A percentile compares a stretch with the other conserved stretches of the same genome.
Conservation (phyloP, 2,888 invertebrate species). For the Tridacna gigas region DNA sequence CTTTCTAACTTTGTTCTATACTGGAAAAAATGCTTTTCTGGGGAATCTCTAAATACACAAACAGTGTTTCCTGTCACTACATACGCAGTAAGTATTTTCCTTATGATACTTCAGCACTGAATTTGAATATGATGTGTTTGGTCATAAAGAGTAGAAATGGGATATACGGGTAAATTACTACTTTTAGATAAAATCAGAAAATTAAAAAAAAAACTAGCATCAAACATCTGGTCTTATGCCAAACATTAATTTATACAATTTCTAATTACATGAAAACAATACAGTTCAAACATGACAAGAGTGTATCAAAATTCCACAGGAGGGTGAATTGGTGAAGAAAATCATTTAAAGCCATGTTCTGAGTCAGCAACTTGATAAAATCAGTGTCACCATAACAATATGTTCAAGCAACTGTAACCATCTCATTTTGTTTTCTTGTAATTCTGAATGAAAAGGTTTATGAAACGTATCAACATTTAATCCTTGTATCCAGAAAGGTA, state of each 20-base stretch:
- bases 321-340: conserved; percentile 51
- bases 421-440: conserved; percentile 49
- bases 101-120: no score
- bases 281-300: conserved; percentile 37
- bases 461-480: conserved; percentile 47
- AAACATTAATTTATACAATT: conserved; percentile 62
- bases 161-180: conserved; percentile 30
- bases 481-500: not conserved
- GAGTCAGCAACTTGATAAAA: conserved; percentile 48
- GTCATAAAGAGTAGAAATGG: not conserved
- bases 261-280: conserved; percentile 51
- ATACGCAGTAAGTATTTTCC: no score
- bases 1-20: no score
- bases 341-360: conserved; percentile 30
- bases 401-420: conserved; percentile 57
- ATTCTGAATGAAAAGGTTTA: conserved; percentile 51
- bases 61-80: no score
- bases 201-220: conserved; percentile 16
- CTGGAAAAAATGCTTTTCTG: no score
- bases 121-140: no score
- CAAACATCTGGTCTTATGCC: conserved; percentile 55
- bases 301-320: conserved; percentile 40
- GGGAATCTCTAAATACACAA: no score
- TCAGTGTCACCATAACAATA: conserved; percentile 61
- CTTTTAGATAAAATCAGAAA: conserved; percentile 15